phyloP scores from a whole-genome alignment of 2,888 invertebrate species.

The Gortyna flavago region DNA sequence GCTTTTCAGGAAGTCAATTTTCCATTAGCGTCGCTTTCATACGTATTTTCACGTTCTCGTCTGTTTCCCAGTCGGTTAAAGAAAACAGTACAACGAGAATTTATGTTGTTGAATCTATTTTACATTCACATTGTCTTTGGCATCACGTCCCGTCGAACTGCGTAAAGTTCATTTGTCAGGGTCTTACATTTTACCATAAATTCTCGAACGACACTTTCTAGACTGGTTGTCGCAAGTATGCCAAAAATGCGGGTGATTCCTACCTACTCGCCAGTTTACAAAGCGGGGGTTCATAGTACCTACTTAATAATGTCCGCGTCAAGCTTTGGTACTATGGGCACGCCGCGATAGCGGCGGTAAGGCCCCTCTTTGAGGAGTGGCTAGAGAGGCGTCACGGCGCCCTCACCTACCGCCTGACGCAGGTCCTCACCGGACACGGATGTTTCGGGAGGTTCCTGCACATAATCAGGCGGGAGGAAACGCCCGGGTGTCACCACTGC shows the following conservation, averaged over 20 bases:
- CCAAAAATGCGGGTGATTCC: constrained; percentile 68
- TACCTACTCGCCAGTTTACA: constrained; percentile 66
- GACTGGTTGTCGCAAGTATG: constrained; percentile 71
- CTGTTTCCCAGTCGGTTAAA: constrained; percentile 68
- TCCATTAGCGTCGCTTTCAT: constrained; percentile 13
- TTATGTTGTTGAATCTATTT: constrained; percentile 77
- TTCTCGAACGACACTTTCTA: constrained; percentile 75
- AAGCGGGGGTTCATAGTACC: constrained; percentile 65
- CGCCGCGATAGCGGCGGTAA: no score
- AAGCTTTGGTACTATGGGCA: constrained; percentile 55
- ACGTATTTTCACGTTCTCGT: constrained; percentile 19
- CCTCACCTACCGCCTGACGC: no score
- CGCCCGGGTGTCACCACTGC: no score
- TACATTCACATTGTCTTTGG: constrained; percentile 80
- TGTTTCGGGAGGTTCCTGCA: no score
- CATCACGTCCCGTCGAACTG: constrained; percentile 79
- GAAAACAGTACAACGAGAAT: constrained; percentile 75
- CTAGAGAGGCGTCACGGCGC: no score
- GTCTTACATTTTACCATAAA: constrained; percentile 77
- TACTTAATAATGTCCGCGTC: constrained; percentile 67
- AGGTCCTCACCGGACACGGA: no score
- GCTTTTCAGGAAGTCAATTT: constrained; percentile 19
- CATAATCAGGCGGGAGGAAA: no score
- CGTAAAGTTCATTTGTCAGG: constrained; percentile 85
- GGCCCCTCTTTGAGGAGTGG: no score